phyloP scores from a whole-genome alignment of 2,113 vertebrate species.

The Etia nguti region DNA sequence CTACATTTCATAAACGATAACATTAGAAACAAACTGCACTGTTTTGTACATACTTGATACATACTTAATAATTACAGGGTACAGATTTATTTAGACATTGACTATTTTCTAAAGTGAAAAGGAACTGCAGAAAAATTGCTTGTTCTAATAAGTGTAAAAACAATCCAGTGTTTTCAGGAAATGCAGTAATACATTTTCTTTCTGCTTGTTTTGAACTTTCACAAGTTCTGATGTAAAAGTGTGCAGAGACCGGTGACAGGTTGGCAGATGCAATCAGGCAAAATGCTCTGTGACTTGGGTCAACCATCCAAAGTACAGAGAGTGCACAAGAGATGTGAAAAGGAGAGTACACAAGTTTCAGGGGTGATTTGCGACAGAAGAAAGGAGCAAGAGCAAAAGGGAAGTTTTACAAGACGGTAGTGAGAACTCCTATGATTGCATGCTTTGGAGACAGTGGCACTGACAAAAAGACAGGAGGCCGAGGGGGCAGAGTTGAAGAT shows the following conservation, averaged over 20 bases:
- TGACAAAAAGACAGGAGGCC: neutral
- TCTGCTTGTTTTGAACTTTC: too few species aligned
- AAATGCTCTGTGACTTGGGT: fast-evolving
- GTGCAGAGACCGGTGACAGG: neutral
- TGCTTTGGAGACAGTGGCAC: neutral
- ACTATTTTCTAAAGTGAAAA: too few species aligned
- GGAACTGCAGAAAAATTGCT: too few species aligned
- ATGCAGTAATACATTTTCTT: too few species aligned
- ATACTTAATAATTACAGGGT: too few species aligned
- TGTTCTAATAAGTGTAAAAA: too few species aligned
- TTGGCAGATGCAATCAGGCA: neutral
- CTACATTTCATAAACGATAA: neutral
- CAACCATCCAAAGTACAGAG: neutral
- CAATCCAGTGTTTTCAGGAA: too few species aligned
- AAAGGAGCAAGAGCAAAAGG: neutral
- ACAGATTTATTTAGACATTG: too few species aligned
- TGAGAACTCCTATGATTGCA: neutral
- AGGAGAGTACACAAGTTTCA: neutral
- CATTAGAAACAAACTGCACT: neutral
- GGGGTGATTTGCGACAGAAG: neutral
- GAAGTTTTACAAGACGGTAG: neutral
- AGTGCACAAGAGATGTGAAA: neutral
- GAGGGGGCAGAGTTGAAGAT: fast-evolving
- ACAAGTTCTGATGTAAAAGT: neutral
- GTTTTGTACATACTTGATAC: too few species aligned